Evolutionary conservation across 53 echinoderm and acorn worm genomes (phyloP).

Genomic region (Actinopyga echinites): DNA sequence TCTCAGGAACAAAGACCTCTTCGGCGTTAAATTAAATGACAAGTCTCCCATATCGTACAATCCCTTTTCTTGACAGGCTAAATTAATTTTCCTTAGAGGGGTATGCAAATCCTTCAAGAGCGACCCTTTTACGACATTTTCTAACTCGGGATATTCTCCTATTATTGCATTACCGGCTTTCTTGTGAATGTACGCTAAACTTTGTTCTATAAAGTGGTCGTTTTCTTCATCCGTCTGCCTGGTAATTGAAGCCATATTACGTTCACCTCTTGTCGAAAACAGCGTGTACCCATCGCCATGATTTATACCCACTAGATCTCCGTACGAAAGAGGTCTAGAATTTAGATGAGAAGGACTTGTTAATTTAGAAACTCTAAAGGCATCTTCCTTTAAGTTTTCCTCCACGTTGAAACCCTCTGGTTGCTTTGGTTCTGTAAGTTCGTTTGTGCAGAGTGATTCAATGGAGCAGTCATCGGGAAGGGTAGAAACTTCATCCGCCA

Average conservation of each 20-base stretch:
- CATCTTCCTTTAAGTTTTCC: not conserved
- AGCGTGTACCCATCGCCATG: not conserved
- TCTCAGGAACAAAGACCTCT: not conserved
- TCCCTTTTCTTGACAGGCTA: not conserved
- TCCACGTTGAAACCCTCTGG: not conserved
- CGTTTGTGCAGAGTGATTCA: too few species aligned
- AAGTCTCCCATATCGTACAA: not conserved
- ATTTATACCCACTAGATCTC: not conserved
- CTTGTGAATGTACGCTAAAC: not conserved
- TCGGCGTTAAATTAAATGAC: not conserved
- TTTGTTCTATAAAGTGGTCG: not conserved
- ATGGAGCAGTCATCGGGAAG: too few species aligned
- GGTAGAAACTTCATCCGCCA: too few species aligned
- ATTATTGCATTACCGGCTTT: not conserved
- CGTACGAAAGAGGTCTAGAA: not conserved
- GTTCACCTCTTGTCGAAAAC: not conserved
- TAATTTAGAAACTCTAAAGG: not conserved
- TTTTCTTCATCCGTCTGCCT: not conserved
- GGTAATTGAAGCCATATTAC: not conserved
- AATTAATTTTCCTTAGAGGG: not conserved
- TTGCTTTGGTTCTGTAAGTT: too few species aligned
- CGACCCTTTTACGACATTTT: not conserved
- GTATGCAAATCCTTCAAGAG: not conserved
- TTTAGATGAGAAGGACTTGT: not conserved
- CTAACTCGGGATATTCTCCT: not conserved